Conservation (phyloP, 2,797 vertebrate species). For the Dromococcyx pavoninus region DNA sequence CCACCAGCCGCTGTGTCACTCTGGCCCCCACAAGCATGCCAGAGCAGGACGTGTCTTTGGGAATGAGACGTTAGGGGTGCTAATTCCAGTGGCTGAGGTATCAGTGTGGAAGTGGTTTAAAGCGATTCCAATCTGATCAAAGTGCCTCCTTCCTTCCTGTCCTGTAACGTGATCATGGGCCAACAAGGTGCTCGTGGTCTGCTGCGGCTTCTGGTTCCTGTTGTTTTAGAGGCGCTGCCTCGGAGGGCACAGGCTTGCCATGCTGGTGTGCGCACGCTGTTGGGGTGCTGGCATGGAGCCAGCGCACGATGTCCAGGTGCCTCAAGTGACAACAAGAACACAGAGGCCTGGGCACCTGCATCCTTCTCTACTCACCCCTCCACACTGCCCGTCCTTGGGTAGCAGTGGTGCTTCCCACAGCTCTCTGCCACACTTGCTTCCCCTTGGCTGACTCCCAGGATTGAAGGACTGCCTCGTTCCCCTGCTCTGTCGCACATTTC, state of each 20-base stretch:
- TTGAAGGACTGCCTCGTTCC: not conserved
- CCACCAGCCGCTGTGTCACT: accelerated
- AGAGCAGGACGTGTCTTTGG: conserved; percentile 48
- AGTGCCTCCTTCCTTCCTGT: conserved; percentile 76
- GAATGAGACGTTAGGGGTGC: conserved; percentile 39
- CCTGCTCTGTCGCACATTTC: not conserved
- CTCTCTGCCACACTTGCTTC: not conserved
- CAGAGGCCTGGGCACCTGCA: not conserved
- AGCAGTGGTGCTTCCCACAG: not conserved
- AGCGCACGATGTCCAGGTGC: not conserved
- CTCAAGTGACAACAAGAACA: not conserved
- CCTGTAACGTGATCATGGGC: conserved; percentile 70
- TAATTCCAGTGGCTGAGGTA: conserved; percentile 67
- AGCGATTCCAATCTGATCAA: conserved; percentile 62
- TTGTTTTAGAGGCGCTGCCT: conserved; percentile 63
- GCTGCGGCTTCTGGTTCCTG: conserved; percentile 64
- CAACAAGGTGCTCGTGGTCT: not conserved
- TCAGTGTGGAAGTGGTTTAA: conserved; percentile 1
- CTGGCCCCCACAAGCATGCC: not conserved
- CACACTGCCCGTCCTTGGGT: accelerated
- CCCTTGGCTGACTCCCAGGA: not conserved
- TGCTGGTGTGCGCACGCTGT: not conserved
- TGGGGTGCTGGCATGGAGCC: not conserved
- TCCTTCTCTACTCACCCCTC: not conserved
- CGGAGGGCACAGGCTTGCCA: not conserved